Conservation (phyloP, 2,888 invertebrate genomes). For the Coleophora deauratella region DNA sequence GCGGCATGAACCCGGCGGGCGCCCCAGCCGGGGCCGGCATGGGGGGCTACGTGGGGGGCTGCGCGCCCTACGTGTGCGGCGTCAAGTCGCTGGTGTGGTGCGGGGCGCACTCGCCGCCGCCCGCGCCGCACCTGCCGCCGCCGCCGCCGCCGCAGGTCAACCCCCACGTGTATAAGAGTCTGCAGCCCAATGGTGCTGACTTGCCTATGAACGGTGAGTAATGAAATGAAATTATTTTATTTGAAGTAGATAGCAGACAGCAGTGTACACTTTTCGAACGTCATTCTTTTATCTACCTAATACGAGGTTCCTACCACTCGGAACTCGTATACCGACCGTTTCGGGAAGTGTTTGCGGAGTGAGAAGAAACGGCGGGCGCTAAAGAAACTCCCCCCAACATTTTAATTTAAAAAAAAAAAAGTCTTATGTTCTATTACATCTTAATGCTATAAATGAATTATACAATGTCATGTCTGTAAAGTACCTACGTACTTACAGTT, state of each 20-base stretch:
- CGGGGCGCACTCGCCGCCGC: slow-evolving; percentile 21
- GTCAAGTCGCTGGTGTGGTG: slow-evolving; percentile 43
- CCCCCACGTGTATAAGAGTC: slow-evolving; percentile 50
- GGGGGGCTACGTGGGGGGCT: slow-evolving; percentile 4
- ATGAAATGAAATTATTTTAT: not conserved
- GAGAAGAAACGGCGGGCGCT: too few species aligned
- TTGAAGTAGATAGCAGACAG: too few species aligned
- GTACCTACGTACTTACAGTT: too few species aligned
- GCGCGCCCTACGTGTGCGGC: slow-evolving; percentile 10
- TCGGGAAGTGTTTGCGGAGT: too few species aligned
- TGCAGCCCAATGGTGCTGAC: slow-evolving; percentile 70
- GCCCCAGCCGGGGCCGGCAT: not conserved
- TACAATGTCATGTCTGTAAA: too few species aligned
- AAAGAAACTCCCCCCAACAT: not conserved
- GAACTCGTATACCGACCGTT: too few species aligned
- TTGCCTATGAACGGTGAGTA: slow-evolving; percentile 71
- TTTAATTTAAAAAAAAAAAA: too few species aligned
- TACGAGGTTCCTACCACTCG: too few species aligned
- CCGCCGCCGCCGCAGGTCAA: slow-evolving; percentile 31
- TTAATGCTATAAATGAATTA: too few species aligned
- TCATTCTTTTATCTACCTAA: too few species aligned
- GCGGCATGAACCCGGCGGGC: not conserved
- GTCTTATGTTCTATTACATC: too few species aligned
- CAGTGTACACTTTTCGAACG: too few species aligned
- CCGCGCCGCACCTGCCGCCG: slow-evolving; percentile 17